These are phyloP conservation scores for Ligdia adustata DNA, from an alignment of 2,888 invertebrate genomes.

Conservation along the genomic window DNA sequence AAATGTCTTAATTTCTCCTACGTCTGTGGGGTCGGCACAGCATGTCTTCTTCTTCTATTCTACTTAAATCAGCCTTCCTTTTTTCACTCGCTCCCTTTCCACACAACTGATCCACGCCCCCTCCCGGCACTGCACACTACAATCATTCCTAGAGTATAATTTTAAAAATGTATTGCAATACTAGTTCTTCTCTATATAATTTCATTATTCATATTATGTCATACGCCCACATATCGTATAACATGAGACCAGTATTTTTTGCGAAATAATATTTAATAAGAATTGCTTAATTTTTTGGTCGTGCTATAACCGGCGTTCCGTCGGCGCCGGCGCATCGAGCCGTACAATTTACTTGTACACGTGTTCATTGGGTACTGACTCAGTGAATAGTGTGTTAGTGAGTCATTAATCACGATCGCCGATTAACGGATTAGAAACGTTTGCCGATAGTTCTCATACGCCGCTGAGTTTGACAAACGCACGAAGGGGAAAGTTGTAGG, in stretches of 20 bases:
- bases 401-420: conserved; percentile 50
- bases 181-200: background rate
- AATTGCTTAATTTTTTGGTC: conserved; percentile 34
- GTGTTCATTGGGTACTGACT: background rate
- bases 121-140: too few species aligned
- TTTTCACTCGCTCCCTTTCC: too few species aligned
- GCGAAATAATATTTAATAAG: conserved; percentile 37
- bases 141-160: too few species aligned
- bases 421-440: conserved; percentile 35
- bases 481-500: conserved; percentile 24
- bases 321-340: conserved; percentile 23
- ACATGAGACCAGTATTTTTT: background rate
- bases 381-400: conserved; percentile 26
- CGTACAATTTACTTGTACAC: conserved; percentile 15
- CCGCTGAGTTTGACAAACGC: conserved; percentile 9
- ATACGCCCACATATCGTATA: conserved; percentile 6
- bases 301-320: conserved; percentile 22
- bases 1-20: too few species aligned
- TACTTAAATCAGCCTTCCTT: too few species aligned
- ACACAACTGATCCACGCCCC: too few species aligned
- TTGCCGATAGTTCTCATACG: conserved; percentile 24
- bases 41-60: too few species aligned
- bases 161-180: too few species aligned
- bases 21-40: too few species aligned
- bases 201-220: background rate